A percentile compares a stretch with the other conserved stretches of the same genome.
These are phyloP conservation scores for Exephanes ischioxanthus DNA, from an alignment of 2,888 invertebrate species.

Conservation along the genomic window DNA sequence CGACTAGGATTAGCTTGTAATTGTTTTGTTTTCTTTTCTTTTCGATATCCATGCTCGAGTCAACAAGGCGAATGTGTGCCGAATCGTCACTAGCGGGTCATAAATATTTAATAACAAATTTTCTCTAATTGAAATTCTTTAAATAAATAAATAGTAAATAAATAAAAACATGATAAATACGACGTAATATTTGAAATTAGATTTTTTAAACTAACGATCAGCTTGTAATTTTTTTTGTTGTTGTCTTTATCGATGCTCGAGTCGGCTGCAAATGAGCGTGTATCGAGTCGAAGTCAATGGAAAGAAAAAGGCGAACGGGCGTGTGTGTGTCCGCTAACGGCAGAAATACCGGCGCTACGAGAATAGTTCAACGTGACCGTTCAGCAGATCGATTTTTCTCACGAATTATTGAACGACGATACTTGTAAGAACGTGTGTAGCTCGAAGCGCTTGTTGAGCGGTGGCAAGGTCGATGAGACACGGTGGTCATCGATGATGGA, in stretches of 20 bases:
- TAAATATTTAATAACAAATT: too few species aligned
- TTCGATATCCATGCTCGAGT: too few species aligned
- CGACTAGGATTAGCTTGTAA: too few species aligned
- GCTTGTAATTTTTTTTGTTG: too few species aligned
- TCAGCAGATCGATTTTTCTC: constrained; percentile 75
- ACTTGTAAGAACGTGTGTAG: constrained; percentile 59
- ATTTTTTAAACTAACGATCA: too few species aligned
- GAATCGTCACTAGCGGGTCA: too few species aligned
- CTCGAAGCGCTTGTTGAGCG: constrained; percentile 26
- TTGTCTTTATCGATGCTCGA: too few species aligned
- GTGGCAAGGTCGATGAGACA: constrained; percentile 68
- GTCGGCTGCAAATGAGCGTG: not conserved
- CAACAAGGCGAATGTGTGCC: constrained; percentile 26
- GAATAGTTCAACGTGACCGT: constrained; percentile 78
- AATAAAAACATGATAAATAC: too few species aligned
- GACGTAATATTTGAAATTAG: too few species aligned
- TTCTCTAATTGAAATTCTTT: too few species aligned
- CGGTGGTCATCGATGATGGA: constrained; percentile 25
- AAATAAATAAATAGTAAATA: too few species aligned
- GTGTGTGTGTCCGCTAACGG: constrained; percentile 56
- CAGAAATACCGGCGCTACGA: constrained; percentile 73
- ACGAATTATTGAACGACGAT: constrained; percentile 76
- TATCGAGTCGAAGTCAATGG: constrained; percentile 27
- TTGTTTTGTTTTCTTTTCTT: too few species aligned
- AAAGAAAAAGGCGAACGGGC: constrained; percentile 44